Evolutionary conservation across 2,113 vertebrate genomes (phyloP).

Genomic region (Ammodytes dubius): DNA sequence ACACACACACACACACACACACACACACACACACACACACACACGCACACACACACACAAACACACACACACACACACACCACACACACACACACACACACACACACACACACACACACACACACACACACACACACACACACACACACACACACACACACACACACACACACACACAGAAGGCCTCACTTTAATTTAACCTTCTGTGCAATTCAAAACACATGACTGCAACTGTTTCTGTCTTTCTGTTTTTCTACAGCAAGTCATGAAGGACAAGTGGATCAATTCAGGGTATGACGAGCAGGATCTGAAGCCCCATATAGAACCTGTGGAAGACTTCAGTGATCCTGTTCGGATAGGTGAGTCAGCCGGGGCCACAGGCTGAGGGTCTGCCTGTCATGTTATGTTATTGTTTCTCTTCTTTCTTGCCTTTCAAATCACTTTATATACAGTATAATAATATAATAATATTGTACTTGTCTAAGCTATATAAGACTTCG

Average conservation of each 20-base stretch:
- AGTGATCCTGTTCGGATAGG: conserved; percentile 80
- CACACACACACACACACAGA: background rate
- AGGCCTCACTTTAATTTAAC: accelerated
- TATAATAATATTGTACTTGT: too few relatives aligned
- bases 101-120: background rate
- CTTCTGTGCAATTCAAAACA: background rate
- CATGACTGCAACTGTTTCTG: background rate
- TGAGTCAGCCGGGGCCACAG: conserved; percentile 39
- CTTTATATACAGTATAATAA: too few relatives aligned
- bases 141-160: background rate
- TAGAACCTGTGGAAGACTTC: conserved; percentile 85
- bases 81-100: background rate
- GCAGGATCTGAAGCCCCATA: conserved; percentile 92
- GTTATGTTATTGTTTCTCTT: background rate
- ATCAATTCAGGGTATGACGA: conserved; percentile 93
- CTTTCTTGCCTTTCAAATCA: background rate
- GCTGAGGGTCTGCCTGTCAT: too few relatives aligned
- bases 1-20: background rate
- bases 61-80: background rate
- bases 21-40: background rate
- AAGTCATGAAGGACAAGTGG: conserved; percentile 99
- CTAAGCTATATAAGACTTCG: too few relatives aligned
- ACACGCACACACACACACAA: background rate
- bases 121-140: background rate
- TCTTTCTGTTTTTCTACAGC: conserved; percentile 75